phyloP scores from a whole-genome alignment of 2,888 invertebrate genomes.

The Xestia rhomboidea region DNA sequence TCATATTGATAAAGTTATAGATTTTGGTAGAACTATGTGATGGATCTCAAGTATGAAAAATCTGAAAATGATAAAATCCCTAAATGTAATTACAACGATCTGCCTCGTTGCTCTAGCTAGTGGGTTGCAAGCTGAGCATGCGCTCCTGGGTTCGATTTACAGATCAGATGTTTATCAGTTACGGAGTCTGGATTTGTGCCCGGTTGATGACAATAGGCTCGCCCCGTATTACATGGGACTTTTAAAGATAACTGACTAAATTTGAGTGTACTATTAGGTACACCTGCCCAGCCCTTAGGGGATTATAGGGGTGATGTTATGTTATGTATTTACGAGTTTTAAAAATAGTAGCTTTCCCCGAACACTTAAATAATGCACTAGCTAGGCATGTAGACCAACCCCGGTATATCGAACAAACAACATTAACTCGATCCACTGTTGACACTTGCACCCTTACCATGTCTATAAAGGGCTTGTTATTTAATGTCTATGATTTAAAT shows the following conservation, averaged over 20 bases:
- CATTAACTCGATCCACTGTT: slow-evolving; percentile 12
- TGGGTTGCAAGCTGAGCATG: not conserved
- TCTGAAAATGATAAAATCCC: not conserved
- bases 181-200: not conserved
- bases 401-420: slow-evolving; percentile 10
- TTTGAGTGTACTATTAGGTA: not conserved
- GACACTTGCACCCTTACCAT: slow-evolving; percentile 7
- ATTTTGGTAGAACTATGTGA: not conserved
- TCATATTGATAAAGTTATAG: not conserved
- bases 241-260: not conserved
- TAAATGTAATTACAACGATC: no score
- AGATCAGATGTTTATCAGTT: not conserved
- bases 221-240: not conserved
- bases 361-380: slow-evolving; percentile 14
- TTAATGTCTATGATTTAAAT: not conserved
- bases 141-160: not conserved
- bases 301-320: not conserved
- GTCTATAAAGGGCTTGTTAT: not conserved
- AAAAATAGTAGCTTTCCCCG: not conserved
- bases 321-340: not conserved
- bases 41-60: not conserved
- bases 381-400: not conserved
- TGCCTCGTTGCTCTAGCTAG: not conserved
- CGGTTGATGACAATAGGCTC: not conserved
- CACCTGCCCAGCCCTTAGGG: not conserved